Evolutionary conservation across 2,797 vertebrate genomes (phyloP), one percentile per base, ranked within the genome.

Genomic region (Myotis daubentonii): DNA sequence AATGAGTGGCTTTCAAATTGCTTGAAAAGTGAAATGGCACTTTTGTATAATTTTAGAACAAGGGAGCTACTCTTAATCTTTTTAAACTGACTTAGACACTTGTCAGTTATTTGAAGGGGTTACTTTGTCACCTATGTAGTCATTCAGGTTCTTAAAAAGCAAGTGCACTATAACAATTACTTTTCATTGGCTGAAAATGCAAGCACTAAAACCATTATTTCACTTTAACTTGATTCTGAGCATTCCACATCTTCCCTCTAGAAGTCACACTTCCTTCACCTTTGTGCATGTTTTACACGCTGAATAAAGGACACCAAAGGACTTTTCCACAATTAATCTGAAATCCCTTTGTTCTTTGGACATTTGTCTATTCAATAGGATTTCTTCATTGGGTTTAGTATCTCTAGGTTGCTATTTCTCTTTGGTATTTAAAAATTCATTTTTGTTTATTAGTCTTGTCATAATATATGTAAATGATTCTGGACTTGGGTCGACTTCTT

Each of bases 31-130:
- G 87, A 94, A 95, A 96, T 95, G 95, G 95, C 94, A 97, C 96
- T 97, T 97, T 96, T 95, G 93, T 96, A 95, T 95, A 96, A 97
- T 96, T 97, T 94, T 94, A 95, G 95, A 97, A 97, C 92, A 95
- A 96, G 95, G 93, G 96, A 97, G 94, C 90, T 86, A 89, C 96
- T 96, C 93, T 97, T 96, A 93, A 96, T 96, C 93, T 96, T 96
- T 97, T 95, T 53, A 93, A 97, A 96, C 92, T 82, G 95, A 95
- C 90, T 96, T 93, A 95, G 97, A 96, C 90, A 97, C 93, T 96
- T 95, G 96, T 95, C 96, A 94, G 80, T 96, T 97, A 93, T 95
- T 96, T 94, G 95, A 96, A 96, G 28, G 92, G 95, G 82, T 96
- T 94, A 95, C 90, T 84, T 96, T 96, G 93, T 95, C 96, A 95